A percentile compares a stretch with the other conserved stretches of the same genome.
These are phyloP conservation scores for Sarcophaga rosellei DNA, from an alignment of 2,888 invertebrate species.

Conservation along the genomic window DNA sequence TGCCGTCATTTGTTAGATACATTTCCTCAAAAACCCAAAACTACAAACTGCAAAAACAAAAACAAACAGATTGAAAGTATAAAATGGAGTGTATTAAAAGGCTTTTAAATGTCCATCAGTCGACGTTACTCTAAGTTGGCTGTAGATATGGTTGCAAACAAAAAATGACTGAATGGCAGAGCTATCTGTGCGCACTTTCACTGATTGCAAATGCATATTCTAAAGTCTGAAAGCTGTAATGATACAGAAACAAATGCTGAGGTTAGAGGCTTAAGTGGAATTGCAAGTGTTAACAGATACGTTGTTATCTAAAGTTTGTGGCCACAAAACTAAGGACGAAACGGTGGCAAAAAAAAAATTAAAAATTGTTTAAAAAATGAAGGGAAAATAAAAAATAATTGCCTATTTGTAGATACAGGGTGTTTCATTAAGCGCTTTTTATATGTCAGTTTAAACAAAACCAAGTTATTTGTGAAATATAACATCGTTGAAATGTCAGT, in stretches of 20 bases:
- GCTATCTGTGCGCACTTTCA: not conserved
- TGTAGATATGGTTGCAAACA: not conserved
- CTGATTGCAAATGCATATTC: conserved; percentile 2
- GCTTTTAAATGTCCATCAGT: conserved; percentile 40
- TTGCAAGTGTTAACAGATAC: not conserved
- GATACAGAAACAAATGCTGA: not conserved
- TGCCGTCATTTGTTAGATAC: conserved; percentile 37
- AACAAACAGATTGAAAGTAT: not conserved
- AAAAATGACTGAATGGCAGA: not conserved
- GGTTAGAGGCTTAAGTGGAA: conserved; percentile 5
- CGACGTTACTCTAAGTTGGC: not conserved
- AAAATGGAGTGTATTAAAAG: conserved; percentile 45
- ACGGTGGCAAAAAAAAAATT: too few relatives aligned
- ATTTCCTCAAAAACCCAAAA: conserved; percentile 2
- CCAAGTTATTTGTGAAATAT: too few relatives aligned
- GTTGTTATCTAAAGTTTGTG: too few relatives aligned
- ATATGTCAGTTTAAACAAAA: too few relatives aligned
- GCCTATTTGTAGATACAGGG: too few relatives aligned
- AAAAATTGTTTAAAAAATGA: too few relatives aligned
- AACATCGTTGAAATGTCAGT: too few relatives aligned
- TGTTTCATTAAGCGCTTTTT: too few relatives aligned
- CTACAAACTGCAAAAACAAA: not conserved
- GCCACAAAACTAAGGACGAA: too few relatives aligned
- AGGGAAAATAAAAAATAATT: too few relatives aligned
- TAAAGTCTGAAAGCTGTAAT: not conserved